Percentiles rank a stretch among this genome's conserved stretches.
These are phyloP conservation scores for Euura saliciscinereae DNA, from an alignment of 1,140 invertebrate species.

Conservation along the genomic window DNA sequence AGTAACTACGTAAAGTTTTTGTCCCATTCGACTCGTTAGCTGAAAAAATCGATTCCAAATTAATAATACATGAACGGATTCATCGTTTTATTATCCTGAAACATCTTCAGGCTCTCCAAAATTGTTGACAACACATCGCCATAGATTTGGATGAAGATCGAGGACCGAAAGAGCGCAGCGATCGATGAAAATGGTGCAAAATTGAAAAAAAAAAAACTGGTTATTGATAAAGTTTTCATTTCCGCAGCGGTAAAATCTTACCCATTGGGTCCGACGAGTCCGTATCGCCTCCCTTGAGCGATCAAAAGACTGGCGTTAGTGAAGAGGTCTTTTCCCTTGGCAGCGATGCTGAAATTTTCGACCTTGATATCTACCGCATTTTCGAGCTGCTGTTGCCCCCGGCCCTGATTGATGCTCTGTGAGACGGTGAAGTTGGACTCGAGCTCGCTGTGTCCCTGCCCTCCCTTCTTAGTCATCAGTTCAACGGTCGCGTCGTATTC, in stretches of 20 bases:
- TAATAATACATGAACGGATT: too few relatives aligned
- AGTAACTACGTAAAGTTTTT: too few relatives aligned
- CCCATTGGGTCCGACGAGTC: slow-evolving; percentile 98
- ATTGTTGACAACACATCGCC: too few relatives aligned
- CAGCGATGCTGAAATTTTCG: slow-evolving; percentile 97
- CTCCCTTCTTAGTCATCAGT: slow-evolving; percentile 84
- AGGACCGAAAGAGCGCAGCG: too few relatives aligned
- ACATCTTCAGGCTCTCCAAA: too few relatives aligned
- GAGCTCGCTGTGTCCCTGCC: slow-evolving; percentile 85
- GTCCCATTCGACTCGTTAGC: too few relatives aligned
- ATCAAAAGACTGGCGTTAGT: slow-evolving; percentile 96
- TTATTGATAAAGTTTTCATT: too few relatives aligned
- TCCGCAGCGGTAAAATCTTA: slow-evolving; percentile 45
- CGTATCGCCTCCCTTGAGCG: slow-evolving; percentile 92
- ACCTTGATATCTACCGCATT: slow-evolving; percentile 98
- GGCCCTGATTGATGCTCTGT: slow-evolving; percentile 61
- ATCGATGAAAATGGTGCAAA: too few relatives aligned
- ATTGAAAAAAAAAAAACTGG: too few relatives aligned
- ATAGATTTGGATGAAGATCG: too few relatives aligned
- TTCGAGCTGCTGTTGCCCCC: slow-evolving; percentile 81
- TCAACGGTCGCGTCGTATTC: slow-evolving; percentile 94
- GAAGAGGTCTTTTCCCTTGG: slow-evolving; percentile 97
- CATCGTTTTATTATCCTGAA: too few relatives aligned
- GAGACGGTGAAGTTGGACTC: slow-evolving; percentile 97
- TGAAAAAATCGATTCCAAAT: too few relatives aligned